Evolutionary conservation across 2,797 vertebrate genomes (phyloP), one percentile per base, ranked within the genome.

Genomic region (Oreochromis grahami): DNA sequence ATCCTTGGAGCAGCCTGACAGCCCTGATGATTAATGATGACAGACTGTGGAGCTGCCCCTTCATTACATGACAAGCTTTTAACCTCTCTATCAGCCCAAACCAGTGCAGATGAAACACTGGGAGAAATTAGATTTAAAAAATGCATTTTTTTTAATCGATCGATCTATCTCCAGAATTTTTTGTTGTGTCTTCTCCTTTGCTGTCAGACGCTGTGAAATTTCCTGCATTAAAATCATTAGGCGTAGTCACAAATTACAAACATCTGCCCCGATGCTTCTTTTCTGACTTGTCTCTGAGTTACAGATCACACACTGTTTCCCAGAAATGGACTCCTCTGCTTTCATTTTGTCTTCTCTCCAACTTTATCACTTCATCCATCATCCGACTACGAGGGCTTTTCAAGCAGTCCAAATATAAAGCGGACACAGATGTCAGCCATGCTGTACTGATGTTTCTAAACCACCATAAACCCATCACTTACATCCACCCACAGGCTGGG

Each of bases 281-380:
- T 81, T 87, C 81, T 45, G 79, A 76, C 86, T 90, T 50, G 82
- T 91, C 82, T 90, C 88, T 79, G 89, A 87, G 89, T 89, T 91
- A 85, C 86, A 86, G 87, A 90, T 90, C 79, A 78, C 78, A 78
- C 86, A 84, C 79, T 50, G 72, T 81, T 93, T 93, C 88, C 92
- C 93, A 94, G 92, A 92, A 93, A 89, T 38, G 77, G 84, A 92
- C 90, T 93, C 90, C 88, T 93, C 91, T 77, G 81, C 86, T 91
- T 94, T 93, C 87, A 56, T 90, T 92, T 88, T 90, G 91, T 89
- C 90, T 79, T 79, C 91, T 79, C 83, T 92, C 94, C 92, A 94
- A 92, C 90, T 94, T 92, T 94, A 94, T 94, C 93, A 94, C 93
- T 92, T 94, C 94, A 94, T 96, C 95, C 89, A 94, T 95, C 94